Base-by-base conservation (phyloP, 2,797 vertebrate genomes). In the Myoxocephalus aenaeus region DNA sequence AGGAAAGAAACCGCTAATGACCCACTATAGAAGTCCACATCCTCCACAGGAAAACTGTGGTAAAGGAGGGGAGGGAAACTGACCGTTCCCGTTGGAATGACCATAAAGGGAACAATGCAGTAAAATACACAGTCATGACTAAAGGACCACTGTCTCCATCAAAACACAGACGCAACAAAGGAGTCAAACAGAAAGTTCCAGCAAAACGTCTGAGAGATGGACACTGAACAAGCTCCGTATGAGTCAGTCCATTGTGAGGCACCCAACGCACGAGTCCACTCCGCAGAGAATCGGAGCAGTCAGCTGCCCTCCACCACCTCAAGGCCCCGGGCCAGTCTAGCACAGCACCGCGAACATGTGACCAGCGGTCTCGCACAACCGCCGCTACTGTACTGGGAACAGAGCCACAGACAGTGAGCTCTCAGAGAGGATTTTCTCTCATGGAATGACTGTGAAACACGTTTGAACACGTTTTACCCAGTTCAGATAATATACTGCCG, bases 231-330 rank as follows among this genome's bases (percentile, higher is more conserved):
- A 86, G 77, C 83, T 83, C 80, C 70, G 75, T 22, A 89, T 93
- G 91, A 92, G 87, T 91, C 87, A 82, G 63, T 75, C 89, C 86
- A 88, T 93, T 91, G 90, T 91, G 88, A 87, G 79, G 79, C 70
- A 3, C 34, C 80, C 84, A 86, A 80, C 48, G 20, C 86, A 87
- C 88, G 89, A 94, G 90, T 79, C 62, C 68, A 87, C 82, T 82
- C 85, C 83, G 72, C 80, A 57, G 90, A 87, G 86, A 92, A 94
- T 90, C 87, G 64, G 42, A 64, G 87, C 86, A 91, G 90, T 92
- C 40, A 36, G 89, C 92, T 93, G 93, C 92, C 91, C 80, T 87
- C 84, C 91, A 88, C 90, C 86, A 88, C 75, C 85, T 92, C 91
- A 80, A 89, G 90, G 84, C 87, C 70, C 81, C 57, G 80, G 83